phyloP scores from a whole-genome alignment of 1,140 invertebrate genomes.

The Eriosoma lanigerum region DNA sequence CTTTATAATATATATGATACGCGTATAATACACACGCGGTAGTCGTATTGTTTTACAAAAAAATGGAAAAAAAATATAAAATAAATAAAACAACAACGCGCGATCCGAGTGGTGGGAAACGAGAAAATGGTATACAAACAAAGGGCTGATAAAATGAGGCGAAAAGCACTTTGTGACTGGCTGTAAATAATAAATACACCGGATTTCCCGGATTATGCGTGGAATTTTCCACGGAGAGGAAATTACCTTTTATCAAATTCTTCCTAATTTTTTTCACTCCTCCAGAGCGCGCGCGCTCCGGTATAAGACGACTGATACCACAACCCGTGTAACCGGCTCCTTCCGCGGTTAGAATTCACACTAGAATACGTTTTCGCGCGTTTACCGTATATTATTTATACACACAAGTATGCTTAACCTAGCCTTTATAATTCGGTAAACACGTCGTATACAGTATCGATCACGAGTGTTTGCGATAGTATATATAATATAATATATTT shows the following conservation, averaged over 20 bases:
- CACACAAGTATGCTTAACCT: no score
- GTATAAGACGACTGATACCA: no score
- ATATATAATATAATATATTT: no score
- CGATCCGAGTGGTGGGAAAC: no score
- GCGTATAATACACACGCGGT: background rate
- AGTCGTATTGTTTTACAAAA: slow-evolving; percentile 51
- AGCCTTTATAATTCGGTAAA: no score
- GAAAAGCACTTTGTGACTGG: slow-evolving; percentile 43
- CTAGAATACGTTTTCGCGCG: no score
- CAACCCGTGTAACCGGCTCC: no score
- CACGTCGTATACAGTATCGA: no score
- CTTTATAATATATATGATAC: no score
- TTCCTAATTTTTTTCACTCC: slow-evolving; percentile 35
- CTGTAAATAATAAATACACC: slow-evolving; percentile 46
- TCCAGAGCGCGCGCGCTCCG: background rate
- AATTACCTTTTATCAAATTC: slow-evolving; percentile 43
- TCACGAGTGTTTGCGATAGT: no score
- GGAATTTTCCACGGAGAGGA: slow-evolving; percentile 28
- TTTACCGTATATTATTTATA: no score
- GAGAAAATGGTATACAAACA: slow-evolving; percentile 31
- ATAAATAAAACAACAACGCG: background rate
- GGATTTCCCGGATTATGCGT: slow-evolving; percentile 46
- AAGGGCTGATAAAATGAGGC: slow-evolving; percentile 20
- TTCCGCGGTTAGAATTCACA: no score
- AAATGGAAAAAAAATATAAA: background rate